These are phyloP conservation scores for Heliconius himera DNA, from an alignment of 1,140 invertebrate species.

Conservation along the genomic window DNA sequence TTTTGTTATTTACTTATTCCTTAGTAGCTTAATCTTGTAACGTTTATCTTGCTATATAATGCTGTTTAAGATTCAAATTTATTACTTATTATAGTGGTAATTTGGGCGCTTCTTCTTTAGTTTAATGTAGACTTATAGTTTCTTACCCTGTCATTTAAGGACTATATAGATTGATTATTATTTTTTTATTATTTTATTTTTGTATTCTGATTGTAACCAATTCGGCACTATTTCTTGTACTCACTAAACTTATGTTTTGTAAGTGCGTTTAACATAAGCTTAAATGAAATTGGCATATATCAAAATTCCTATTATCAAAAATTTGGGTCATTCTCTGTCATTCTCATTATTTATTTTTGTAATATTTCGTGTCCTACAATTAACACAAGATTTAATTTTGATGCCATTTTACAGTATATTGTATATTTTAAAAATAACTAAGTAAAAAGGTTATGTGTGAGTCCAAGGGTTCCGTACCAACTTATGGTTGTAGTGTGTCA, in stretches of 20 bases:
- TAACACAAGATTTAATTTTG: neutral
- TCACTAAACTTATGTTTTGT: conserved; percentile 48
- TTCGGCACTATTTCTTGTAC: conserved; percentile 48
- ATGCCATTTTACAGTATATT: neutral
- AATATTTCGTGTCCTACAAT: neutral
- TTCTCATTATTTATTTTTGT: conserved; percentile 2
- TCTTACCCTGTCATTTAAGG: conserved; percentile 23
- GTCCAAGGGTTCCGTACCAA: no score
- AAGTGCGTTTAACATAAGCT: conserved; percentile 38
- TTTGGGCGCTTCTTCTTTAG: conserved; percentile 30
- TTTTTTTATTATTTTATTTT: conserved; percentile 38
- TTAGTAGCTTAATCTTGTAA: conserved; percentile 12
- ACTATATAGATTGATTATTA: conserved; percentile 20
- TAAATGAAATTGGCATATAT: conserved; percentile 61
- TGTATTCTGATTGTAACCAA: conserved; percentile 65
- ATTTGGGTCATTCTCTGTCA: conserved; percentile 61
- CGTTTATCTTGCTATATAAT: conserved; percentile 5
- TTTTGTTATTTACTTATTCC: conserved; percentile 43
- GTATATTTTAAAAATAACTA: neutral
- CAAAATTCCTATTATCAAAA: conserved; percentile 46
- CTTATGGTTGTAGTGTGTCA: no score
- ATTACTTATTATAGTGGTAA: conserved; percentile 4
- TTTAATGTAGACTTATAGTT: conserved; percentile 41
- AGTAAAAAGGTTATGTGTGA: no score
- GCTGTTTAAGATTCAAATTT: neutral